Evolutionary conservation across 2,797 vertebrate genomes (phyloP).

Genomic region (Enteromius unitaeniatus): DNA sequence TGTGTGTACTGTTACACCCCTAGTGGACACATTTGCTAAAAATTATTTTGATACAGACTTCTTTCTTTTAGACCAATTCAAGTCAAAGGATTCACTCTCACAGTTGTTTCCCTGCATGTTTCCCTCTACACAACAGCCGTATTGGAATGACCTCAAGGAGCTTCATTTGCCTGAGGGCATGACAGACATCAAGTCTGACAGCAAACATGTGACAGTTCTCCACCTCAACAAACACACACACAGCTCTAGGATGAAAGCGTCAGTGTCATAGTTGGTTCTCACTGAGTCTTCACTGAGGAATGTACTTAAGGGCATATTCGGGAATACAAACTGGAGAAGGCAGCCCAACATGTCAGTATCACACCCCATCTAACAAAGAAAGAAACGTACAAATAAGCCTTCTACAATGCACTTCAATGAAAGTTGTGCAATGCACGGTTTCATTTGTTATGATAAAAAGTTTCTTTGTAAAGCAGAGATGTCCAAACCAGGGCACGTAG

Average conservation of each 20-base stretch:
- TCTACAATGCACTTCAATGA: neutral
- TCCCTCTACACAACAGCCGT: neutral
- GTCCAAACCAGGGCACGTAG: neutral
- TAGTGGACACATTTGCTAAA: neutral
- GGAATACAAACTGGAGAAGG: slow-evolving; percentile 29
- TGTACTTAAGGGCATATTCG: slow-evolving; percentile 38
- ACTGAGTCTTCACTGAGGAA: slow-evolving; percentile 24
- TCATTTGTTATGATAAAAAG: neutral
- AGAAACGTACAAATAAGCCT: neutral
- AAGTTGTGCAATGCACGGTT: neutral
- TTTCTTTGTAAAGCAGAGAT: neutral
- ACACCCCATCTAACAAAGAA: slow-evolving; percentile 12
- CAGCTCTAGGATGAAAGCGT: neutral
- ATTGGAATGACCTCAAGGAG: neutral
- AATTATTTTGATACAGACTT: neutral
- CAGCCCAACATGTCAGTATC: slow-evolving; percentile 33
- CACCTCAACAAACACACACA: slow-evolving; percentile 39
- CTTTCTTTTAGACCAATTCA: neutral
- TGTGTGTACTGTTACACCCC: neutral
- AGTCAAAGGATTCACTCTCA: neutral
- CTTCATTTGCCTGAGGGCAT: slow-evolving; percentile 23
- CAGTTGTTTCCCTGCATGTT: neutral
- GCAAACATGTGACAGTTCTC: slow-evolving; percentile 25
- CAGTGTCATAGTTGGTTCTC: neutral
- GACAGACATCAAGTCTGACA: slow-evolving; percentile 22